Evolutionary conservation across 2,797 vertebrate species (phyloP).

Genomic region (Cirrhinus molitorella): DNA sequence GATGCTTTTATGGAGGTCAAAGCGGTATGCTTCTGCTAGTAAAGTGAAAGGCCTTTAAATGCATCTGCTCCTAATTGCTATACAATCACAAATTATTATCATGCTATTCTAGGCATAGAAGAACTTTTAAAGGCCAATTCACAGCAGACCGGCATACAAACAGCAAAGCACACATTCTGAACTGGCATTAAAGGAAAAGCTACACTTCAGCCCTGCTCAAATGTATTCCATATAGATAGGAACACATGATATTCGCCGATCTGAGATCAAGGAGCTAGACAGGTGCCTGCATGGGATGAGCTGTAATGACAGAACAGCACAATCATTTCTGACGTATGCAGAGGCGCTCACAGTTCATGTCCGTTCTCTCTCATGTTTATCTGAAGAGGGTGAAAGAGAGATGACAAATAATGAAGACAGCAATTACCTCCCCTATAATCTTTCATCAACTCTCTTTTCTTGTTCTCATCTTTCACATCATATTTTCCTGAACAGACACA

Average conservation of each 20-base stretch:
- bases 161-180: not conserved
- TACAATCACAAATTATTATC: not conserved
- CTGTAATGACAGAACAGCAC: slow-evolving; percentile 5
- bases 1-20: not conserved
- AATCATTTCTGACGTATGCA: slow-evolving; percentile 37
- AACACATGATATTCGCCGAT: not conserved
- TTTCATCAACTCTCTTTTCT: slow-evolving; percentile 49
- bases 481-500: slow-evolving; percentile 48
- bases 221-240: not conserved
- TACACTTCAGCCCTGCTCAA: not conserved
- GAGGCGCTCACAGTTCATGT: not conserved
- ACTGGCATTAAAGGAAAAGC: not conserved
- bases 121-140: not conserved
- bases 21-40: not conserved
- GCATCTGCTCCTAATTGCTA: not conserved
- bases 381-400: slow-evolving; percentile 42
- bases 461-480: slow-evolving; percentile 40
- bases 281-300: slow-evolving; percentile 16
- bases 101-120: not conserved
- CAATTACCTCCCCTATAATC: slow-evolving; percentile 55
- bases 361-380: slow-evolving; percentile 15
- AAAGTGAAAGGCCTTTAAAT: slow-evolving; percentile 15
- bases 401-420: slow-evolving; percentile 42
- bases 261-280: not conserved
- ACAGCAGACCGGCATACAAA: not conserved